Evolutionary conservation across 2,113 vertebrate species (phyloP).

Genomic region (Rhinolophus sinicus): DNA sequence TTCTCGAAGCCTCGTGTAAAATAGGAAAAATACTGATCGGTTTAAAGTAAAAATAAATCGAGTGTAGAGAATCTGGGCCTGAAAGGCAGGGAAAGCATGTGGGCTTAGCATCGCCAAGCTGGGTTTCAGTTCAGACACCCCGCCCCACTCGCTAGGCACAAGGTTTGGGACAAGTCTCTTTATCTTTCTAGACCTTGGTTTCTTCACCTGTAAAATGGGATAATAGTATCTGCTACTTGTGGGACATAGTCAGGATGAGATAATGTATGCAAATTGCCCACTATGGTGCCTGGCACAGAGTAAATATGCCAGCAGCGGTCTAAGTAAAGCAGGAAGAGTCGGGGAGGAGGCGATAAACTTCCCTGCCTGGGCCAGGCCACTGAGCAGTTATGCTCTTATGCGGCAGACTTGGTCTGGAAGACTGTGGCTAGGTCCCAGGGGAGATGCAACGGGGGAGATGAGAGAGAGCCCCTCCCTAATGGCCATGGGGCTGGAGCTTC

Average conservation of each 20-base stretch:
- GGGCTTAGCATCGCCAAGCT: neutral
- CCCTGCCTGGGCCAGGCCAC: neutral
- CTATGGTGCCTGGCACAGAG: accelerated
- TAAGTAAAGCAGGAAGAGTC: neutral
- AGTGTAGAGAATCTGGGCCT: neutral
- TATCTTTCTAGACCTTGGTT: neutral
- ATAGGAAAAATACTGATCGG: neutral
- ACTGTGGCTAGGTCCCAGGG: neutral
- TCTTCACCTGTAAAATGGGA: neutral
- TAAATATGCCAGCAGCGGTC: accelerated
- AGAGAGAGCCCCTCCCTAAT: neutral
- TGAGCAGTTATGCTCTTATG: neutral
- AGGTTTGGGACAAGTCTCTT: neutral
- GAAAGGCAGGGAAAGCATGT: neutral
- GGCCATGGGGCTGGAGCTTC: neutral
- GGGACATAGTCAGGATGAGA: neutral
- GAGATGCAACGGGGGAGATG: neutral
- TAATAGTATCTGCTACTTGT: too few relatives aligned
- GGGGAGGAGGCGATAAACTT: neutral
- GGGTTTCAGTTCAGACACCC: neutral
- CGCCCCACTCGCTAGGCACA: accelerated
- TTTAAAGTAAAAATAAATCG: neutral
- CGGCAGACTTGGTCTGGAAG: neutral
- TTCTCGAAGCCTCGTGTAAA: neutral
- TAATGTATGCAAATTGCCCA: accelerated